Evolutionary conservation across 2,888 invertebrate genomes (phyloP).

Genomic region (Watsonalla binaria): DNA sequence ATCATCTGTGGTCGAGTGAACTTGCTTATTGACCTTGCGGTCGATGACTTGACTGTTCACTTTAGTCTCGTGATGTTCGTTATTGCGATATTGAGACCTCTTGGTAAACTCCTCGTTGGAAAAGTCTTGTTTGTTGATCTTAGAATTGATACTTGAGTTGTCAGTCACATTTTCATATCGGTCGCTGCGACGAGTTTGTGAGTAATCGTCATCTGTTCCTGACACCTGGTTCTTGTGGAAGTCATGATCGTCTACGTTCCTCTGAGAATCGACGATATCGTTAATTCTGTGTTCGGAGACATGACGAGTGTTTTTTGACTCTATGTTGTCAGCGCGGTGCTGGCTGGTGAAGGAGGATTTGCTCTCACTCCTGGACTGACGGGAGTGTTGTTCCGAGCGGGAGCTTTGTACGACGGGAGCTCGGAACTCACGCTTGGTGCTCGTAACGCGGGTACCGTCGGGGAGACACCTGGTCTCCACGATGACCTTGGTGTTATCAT

Average conservation of each 20-base stretch:
- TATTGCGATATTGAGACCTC: conserved; percentile 7
- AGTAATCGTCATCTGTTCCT: conserved; percentile 23
- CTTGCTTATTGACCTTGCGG: conserved; percentile 5
- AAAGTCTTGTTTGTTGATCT: conserved; percentile 19
- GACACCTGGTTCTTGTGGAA: conserved; percentile 37
- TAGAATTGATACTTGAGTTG: conserved; percentile 1
- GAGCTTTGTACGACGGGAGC: conserved; percentile 50
- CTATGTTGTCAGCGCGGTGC: conserved; percentile 40
- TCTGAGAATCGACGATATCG: conserved; percentile 59
- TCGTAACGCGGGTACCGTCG: conserved; percentile 83
- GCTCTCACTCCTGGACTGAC: conserved; percentile 44
- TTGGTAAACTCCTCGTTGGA: conserved; percentile 21
- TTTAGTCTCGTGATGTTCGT: conserved; percentile 8
- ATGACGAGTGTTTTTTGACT: conserved; percentile 41
- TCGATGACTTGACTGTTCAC: not conserved
- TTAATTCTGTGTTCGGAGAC: conserved; percentile 30
- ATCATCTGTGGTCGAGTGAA: conserved; percentile 12
- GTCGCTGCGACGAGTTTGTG: conserved; percentile 16
- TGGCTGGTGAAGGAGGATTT: conserved; percentile 44
- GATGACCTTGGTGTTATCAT: conserved; percentile 82
- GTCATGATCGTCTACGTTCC: conserved; percentile 53
- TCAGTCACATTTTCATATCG: conserved; percentile 8
- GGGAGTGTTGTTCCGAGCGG: conserved; percentile 51
- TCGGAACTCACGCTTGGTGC: conserved; percentile 82
- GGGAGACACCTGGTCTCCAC: conserved; percentile 83